These are phyloP conservation scores for Pantherophis alleghaniensis DNA, from an alignment of 2,797 vertebrate species.

Conservation along the genomic window DNA sequence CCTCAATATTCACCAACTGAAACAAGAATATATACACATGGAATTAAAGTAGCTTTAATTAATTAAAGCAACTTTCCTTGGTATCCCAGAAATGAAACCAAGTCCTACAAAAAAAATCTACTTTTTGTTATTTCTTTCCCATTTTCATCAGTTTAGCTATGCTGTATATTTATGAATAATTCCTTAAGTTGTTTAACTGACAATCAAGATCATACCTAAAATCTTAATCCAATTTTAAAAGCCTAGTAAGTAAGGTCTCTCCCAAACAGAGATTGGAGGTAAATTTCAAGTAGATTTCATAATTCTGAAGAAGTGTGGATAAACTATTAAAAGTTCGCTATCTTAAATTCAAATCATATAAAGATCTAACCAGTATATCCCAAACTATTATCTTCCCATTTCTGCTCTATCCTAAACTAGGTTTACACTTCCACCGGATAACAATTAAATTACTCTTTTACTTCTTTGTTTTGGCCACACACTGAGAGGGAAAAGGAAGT, in stretches of 20 bases:
- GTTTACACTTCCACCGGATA: neutral
- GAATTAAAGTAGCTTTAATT: neutral
- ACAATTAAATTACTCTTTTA: neutral
- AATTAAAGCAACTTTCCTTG: neutral
- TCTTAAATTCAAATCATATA: neutral
- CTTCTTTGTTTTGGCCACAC: neutral
- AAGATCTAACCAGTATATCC: neutral
- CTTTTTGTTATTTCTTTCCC: neutral
- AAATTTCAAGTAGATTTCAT: neutral
- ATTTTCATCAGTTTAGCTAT: neutral
- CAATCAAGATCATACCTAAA: neutral
- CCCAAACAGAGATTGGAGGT: neutral
- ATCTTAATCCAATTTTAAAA: neutral
- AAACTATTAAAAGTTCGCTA: neutral
- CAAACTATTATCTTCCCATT: neutral
- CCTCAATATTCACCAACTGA: neutral
- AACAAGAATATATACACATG: neutral
- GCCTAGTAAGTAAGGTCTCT: neutral
- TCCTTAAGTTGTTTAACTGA: neutral
- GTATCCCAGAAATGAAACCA: neutral
- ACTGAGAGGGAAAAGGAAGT: conserved; percentile 2
- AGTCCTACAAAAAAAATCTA: neutral
- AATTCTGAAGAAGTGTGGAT: neutral
- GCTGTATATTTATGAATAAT: neutral
- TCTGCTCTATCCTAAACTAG: neutral